A percentile compares a stretch with the other conserved stretches of the same genome.
phyloP scores from a whole-genome alignment of 2,797 vertebrate genomes.

The Tenualosa ilisha region DNA sequence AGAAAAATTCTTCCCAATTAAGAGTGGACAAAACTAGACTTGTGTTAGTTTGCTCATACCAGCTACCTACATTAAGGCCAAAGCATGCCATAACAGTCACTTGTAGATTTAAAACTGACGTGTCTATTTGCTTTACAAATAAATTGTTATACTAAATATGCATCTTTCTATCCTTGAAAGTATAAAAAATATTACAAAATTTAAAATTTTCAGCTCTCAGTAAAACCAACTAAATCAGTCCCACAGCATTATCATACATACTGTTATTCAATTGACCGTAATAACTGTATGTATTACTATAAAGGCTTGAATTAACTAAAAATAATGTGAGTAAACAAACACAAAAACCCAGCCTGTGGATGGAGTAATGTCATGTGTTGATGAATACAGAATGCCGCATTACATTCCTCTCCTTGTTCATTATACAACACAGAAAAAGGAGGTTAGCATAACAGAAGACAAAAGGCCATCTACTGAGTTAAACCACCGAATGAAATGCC shows the following conservation, averaged over 20 bases:
- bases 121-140: conserved; percentile 19
- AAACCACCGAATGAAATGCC: neutral
- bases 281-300: neutral
- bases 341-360: conserved; percentile 9
- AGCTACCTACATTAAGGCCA: conserved; percentile 10
- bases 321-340: neutral
- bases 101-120: neutral
- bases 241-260: neutral
- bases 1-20: neutral
- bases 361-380: neutral
- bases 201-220: neutral
- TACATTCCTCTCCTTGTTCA: conserved; percentile 14
- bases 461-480: conserved; percentile 11
- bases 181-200: neutral
- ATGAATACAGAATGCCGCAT: conserved; percentile 5
- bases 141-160: neutral
- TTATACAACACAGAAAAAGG: neutral
- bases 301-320: neutral
- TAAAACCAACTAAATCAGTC: neutral
- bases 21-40: neutral
- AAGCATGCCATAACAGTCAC: neutral
- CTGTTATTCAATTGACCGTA: neutral
- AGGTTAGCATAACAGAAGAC: conserved; percentile 24
- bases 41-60: neutral
- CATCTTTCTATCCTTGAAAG: neutral